A percentile compares a stretch with the other conserved stretches of the same genome.
Evolutionary conservation across 2,797 vertebrate species (phyloP).

Genomic region (Tapera naevia): DNA sequence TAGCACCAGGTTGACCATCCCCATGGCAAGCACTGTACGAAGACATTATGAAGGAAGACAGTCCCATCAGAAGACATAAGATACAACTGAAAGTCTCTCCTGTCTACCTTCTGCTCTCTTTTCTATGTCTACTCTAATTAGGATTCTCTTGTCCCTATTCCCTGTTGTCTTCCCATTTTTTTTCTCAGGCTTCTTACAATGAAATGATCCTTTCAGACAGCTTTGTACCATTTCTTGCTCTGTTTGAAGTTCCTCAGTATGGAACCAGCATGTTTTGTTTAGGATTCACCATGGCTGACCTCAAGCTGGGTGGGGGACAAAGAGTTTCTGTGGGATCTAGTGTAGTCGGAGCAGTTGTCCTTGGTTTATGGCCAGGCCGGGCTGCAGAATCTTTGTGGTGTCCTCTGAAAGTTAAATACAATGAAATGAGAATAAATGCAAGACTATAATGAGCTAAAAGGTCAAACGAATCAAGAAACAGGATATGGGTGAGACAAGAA

Average conservation of each 20-base stretch:
- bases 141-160: background rate
- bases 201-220: background rate
- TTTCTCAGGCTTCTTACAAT: background rate
- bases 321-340: background rate
- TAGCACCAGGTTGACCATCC: background rate
- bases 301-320: background rate
- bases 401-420: background rate
- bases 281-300: background rate
- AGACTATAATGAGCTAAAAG: background rate
- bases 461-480: background rate
- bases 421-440: background rate
- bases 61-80: background rate
- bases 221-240: background rate
- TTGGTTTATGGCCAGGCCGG: background rate
- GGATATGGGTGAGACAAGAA: background rate
- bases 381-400: background rate
- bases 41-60: background rate
- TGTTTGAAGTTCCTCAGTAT: background rate
- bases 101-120: background rate
- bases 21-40: background rate
- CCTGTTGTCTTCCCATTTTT: background rate
- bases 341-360: background rate
- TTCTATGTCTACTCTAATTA: background rate
- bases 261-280: background rate
- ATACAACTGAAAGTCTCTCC: background rate